Base-by-base conservation (phyloP, 2,888 invertebrate genomes). In the Eurytoma adleriae region DNA sequence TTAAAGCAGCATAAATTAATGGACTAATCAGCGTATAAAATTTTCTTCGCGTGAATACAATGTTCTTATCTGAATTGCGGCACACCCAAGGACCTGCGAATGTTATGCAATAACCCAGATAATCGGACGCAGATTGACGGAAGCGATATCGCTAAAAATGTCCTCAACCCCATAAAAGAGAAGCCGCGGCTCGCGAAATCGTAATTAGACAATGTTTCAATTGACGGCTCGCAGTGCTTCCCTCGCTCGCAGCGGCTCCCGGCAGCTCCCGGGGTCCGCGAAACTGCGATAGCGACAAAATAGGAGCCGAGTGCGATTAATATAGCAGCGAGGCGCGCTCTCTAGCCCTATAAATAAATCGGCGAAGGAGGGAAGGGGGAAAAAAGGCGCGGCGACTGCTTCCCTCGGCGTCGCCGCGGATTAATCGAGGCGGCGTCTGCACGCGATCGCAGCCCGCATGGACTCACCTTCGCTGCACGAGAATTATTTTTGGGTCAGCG, bases 401-500 rank as follows among this genome's bases (percentile, higher is more conserved):
- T 40, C 40, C 40, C 40, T 40, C 40, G 40, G 7, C 1, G 40
- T 40, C 10, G 40, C 40, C 7, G 64, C 52, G 52, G 64, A 54
- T 48, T 70, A 70, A 77, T 77, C 77, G 69, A 56, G 40, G 40
- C 40, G 40, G 10, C 10, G 40, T 40, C 40, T 10, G 40, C 40
- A 79, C 62, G 68, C 79, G 73, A 73, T 72, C 13, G 71, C 18
- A 59, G 50, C 56, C 12, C 10, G 54, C 20, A 3, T 14, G 16
- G 54, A 12, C 12, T 40, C 13, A 30, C 27, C 30, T 56, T 30
- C n/a, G 30, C 79, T 79, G 69, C 76, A 66, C n/a, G 18, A 71
- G 71, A 70, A 71, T 78, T 78, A 71, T 78, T 78, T 77, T 78
- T 71, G 77, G 77, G 70, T 78, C 77, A 78, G 50, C 64, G 67